Evolutionary conservation across 2,888 invertebrate species (phyloP), one percentile per base, ranked within the genome.

Genomic region (Ennomos erosarius): DNA sequence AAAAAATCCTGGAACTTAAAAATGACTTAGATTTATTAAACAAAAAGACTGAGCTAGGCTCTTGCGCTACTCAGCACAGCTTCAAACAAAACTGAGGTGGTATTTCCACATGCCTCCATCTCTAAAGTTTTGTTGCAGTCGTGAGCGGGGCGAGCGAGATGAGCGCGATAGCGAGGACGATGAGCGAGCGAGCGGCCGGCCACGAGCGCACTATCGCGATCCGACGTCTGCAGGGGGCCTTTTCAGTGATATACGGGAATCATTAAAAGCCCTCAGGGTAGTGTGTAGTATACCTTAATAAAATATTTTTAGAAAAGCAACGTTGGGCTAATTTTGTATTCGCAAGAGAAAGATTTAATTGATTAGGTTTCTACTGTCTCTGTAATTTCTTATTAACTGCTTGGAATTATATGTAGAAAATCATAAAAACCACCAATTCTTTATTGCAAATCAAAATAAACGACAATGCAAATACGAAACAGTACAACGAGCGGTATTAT

Each of bases 121-220:
- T 34, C 34, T 11, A 37, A 34, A 10, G 34, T 40, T 50, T 40
- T 50, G 49, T 50, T 50, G 49, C n/a, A 40, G 61, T 65, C 65
- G 65, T 65, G 58, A 47, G 52, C 40, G 10, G 54, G 58, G 55
- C 45, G 54, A 56, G 54, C 52, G 53, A 59, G 64, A 65, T 65
- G 62, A 50, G 9, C 55, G 65, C 55, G 65, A 62, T 62, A 62
- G 40, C 10, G 42, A 42, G 47, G 57, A 54, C 59, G 59, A 59
- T 40, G 53, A 46, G 46, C 12, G 46, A 44, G 37, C 36, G 16
- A 8, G 52, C 44, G 36, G 45, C 57, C 4, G 53, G 48, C 45
- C 62, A 63, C 62, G 62, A 63, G 39, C 33, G 53, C 33, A 35
- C 35, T 52, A 52, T 52, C 52, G 13, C 44, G 52, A 52, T 52